phyloP scores from a whole-genome alignment of 2,888 invertebrate species.

The Plagiodera versicolora region DNA sequence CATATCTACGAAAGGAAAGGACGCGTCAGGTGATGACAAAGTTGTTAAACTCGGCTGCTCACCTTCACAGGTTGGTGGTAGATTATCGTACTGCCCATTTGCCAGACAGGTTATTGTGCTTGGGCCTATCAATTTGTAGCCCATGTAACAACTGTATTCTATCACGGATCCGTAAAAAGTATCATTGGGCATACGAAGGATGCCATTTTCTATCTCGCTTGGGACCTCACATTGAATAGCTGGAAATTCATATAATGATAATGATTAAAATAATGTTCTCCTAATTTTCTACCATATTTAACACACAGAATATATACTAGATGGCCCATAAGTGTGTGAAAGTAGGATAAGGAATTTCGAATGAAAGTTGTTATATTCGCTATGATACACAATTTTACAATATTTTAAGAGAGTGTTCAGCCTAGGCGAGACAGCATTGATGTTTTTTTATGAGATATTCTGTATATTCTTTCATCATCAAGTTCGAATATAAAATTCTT shows the following conservation, averaged over 20 bases:
- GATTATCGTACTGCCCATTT: conserved; percentile 78
- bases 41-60: too few species aligned
- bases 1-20: background rate
- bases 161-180: conserved; percentile 72
- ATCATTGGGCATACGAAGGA: conserved; percentile 59
- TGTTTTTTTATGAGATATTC: too few species aligned
- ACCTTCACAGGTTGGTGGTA: conserved; percentile 74
- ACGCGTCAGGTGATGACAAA: background rate
- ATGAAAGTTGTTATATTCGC: too few species aligned
- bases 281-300: too few species aligned
- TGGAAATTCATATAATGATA: conserved; percentile 43
- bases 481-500: too few species aligned
- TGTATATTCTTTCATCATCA: too few species aligned
- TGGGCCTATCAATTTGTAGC: conserved; percentile 70
- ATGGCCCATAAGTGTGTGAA: too few species aligned
- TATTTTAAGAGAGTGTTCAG: too few species aligned
- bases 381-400: too few species aligned
- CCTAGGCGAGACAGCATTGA: too few species aligned
- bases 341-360: too few species aligned
- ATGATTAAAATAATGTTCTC: background rate
- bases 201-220: conserved; percentile 66
- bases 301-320: too few species aligned
- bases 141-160: conserved; percentile 73
- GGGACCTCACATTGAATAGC: conserved; percentile 75
- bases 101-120: conserved; percentile 69